These are phyloP conservation scores for Eupithecia abbreviata DNA, from an alignment of 2,888 invertebrate species.

Conservation along the genomic window DNA sequence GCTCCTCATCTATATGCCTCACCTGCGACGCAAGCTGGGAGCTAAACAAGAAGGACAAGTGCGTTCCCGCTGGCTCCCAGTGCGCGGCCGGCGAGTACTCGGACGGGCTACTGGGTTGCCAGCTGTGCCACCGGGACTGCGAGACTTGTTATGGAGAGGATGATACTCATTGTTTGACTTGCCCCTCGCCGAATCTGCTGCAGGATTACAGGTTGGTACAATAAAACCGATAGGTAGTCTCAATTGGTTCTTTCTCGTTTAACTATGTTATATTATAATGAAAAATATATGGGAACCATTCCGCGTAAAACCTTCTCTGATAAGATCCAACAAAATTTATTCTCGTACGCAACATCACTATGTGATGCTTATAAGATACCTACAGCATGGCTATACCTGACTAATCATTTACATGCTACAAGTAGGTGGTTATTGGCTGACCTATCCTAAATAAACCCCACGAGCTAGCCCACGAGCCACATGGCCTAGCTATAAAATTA, in stretches of 20 bases:
- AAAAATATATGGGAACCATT: no score
- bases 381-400: not conserved
- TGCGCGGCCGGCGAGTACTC: slow-evolving; percentile 87
- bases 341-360: not conserved
- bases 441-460: not conserved
- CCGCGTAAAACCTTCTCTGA: no score
- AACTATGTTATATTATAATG: not conserved
- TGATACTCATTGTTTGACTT: slow-evolving; percentile 89
- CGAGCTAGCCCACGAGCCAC: not conserved
- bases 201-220: slow-evolving; percentile 80
- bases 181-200: slow-evolving; percentile 88
- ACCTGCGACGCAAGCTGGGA: slow-evolving; percentile 90
- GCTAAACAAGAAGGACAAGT: slow-evolving; percentile 89
- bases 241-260: no score
- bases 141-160: slow-evolving; percentile 92
- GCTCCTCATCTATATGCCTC: slow-evolving; percentile 88
- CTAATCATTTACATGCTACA: not conserved
- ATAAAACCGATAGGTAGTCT: no score
- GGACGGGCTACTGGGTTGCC: slow-evolving; percentile 78
- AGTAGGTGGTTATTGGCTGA: not conserved
- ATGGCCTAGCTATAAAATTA: not conserved
- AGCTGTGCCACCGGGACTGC: slow-evolving; percentile 90
- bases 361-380: not conserved
- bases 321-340: no score
- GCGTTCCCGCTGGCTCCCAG: slow-evolving; percentile 87